phyloP scores from a whole-genome alignment of 1,140 invertebrate species.

The Trichonephila inaurata region DNA sequence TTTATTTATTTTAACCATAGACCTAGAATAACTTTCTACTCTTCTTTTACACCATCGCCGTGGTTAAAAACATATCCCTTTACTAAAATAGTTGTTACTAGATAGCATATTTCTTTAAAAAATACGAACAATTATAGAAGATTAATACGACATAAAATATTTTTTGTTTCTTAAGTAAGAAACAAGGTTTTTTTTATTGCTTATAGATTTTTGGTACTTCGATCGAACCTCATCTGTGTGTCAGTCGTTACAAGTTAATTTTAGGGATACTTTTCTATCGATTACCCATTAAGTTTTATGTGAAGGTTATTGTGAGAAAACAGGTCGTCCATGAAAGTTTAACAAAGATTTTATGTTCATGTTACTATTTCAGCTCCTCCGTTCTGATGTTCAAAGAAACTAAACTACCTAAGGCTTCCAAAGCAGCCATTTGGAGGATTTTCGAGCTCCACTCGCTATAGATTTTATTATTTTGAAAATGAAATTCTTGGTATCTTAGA shows the following conservation, averaged over 20 bases:
- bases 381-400: neutral
- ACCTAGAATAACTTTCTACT: too few relatives aligned
- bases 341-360: conserved; percentile 13
- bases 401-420: neutral
- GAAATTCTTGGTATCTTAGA: too few relatives aligned
- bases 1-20: too few relatives aligned
- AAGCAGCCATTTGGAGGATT: neutral
- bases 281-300: conserved; percentile 31
- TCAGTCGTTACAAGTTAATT: neutral
- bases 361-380: neutral
- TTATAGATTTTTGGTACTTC: too few relatives aligned
- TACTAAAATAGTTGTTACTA: too few relatives aligned
- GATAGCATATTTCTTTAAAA: neutral
- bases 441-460: too few relatives aligned
- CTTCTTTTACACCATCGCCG: too few relatives aligned
- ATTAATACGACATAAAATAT: neutral
- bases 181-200: too few relatives aligned
- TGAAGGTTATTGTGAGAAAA: neutral
- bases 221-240: neutral
- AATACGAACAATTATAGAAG: neutral
- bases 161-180: too few relatives aligned
- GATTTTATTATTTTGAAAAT: too few relatives aligned
- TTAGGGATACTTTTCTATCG: neutral
- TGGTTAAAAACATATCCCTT: too few relatives aligned
- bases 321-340: conserved; percentile 14